Evolutionary conservation across 1,140 invertebrate species (phyloP).

Genomic region (Aporrectodea caliginosa): DNA sequence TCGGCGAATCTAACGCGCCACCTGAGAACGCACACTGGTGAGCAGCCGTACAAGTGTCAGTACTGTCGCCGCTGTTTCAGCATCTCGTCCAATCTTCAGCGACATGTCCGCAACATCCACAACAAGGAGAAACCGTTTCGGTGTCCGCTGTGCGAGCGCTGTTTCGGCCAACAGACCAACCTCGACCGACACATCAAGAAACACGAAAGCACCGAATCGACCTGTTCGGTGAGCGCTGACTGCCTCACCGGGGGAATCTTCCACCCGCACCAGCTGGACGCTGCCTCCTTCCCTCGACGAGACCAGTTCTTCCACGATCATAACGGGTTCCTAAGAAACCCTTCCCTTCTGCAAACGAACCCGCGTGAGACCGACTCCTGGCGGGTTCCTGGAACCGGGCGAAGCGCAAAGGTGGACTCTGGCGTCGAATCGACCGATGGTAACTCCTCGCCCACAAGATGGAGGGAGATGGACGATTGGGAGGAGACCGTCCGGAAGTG

Average conservation of each 20-base stretch:
- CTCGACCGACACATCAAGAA: slow-evolving; percentile 93
- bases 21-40: slow-evolving; percentile 92
- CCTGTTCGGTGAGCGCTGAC: not conserved
- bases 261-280: not conserved
- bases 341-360: not conserved
- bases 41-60: slow-evolving; percentile 93
- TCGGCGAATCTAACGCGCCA: slow-evolving; percentile 95
- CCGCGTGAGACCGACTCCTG: not conserved
- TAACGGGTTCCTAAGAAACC: not conserved
- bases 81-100: slow-evolving; percentile 95
- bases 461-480: not conserved
- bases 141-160: slow-evolving; percentile 74
- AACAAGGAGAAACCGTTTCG: slow-evolving; percentile 76
- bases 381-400: not conserved
- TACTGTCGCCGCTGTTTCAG: slow-evolving; percentile 97
- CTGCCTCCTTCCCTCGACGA: not conserved
- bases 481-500: not conserved
- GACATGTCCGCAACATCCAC: slow-evolving; percentile 98
- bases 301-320: not conserved
- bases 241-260: no score
- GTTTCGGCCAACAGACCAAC: slow-evolving; percentile 98
- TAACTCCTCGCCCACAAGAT: not conserved
- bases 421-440: not conserved
- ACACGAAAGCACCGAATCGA: slow-evolving; percentile 63
- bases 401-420: not conserved